These are phyloP conservation scores for Sminthurinus aureus DNA, from an alignment of 2,888 invertebrate genomes.

Conservation along the genomic window DNA sequence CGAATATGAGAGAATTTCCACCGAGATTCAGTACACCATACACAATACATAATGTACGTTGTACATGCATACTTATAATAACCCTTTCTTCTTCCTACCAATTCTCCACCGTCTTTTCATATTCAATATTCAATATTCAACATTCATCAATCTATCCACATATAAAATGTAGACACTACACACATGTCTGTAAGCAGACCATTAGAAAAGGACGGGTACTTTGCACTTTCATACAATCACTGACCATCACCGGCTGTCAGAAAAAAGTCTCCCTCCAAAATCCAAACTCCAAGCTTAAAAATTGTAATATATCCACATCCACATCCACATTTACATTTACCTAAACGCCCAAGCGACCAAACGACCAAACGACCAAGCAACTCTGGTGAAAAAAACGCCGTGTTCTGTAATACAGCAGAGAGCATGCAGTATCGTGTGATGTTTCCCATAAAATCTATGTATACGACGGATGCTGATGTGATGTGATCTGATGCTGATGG, in stretches of 20 bases:
- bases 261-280: not conserved
- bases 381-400: not conserved
- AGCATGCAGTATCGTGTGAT: not conserved
- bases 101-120: not conserved
- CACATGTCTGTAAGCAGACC: not conserved
- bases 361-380: no score
- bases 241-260: not conserved
- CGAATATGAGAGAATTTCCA: not conserved
- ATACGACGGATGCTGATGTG: no score
- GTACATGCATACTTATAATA: conserved; percentile 4
- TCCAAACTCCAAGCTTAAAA: no score
- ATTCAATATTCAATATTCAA: not conserved
- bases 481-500: no score
- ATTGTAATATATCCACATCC: no score
- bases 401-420: not conserved
- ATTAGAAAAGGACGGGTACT: not conserved
- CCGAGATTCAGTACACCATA: not conserved
- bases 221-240: not conserved
- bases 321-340: no score
- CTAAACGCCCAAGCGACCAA: no score
- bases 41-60: not conserved
- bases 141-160: not conserved
- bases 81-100: conserved; percentile 18
- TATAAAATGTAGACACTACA: not conserved
- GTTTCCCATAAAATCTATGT: not conserved